These are phyloP conservation scores for Polydrusus tereticollis DNA, from an alignment of 2,888 invertebrate species.

Conservation along the genomic window DNA sequence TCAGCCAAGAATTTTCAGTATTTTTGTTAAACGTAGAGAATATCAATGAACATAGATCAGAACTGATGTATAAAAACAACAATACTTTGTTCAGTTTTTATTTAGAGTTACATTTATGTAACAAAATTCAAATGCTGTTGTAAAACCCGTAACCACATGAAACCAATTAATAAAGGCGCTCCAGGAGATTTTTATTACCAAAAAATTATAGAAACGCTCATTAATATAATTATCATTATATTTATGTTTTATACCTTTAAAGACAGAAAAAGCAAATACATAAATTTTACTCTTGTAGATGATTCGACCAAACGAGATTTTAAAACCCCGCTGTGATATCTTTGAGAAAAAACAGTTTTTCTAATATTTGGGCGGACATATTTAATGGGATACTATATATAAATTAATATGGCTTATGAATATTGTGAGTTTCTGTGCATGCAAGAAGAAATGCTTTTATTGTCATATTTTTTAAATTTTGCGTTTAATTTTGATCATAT, in stretches of 20 bases:
- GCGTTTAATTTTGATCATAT: no score
- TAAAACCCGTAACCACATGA: background rate
- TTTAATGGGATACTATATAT: background rate
- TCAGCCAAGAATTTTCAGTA: background rate
- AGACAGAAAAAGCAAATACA: background rate
- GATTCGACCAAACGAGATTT: background rate
- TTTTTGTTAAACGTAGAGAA: no score
- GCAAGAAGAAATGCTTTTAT: no score
- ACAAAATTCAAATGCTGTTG: background rate
- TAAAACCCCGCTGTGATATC: background rate
- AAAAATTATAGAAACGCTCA: conserved; percentile 30
- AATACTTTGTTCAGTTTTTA: no score
- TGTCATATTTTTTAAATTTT: no score
- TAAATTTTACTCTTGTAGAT: background rate
- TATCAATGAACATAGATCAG: no score
- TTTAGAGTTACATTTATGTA: background rate
- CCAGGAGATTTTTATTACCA: conserved; percentile 29
- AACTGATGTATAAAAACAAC: no score
- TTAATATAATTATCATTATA: conserved; percentile 15
- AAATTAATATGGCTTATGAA: background rate
- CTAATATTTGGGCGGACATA: conserved; percentile 1
- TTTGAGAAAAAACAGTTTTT: background rate
- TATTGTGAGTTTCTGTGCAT: background rate
- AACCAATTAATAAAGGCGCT: conserved; percentile 22
- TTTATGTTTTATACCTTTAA: conserved; percentile 1